Base-by-base conservation (phyloP, 2,113 vertebrate species). In the Carassius carassius region DNA sequence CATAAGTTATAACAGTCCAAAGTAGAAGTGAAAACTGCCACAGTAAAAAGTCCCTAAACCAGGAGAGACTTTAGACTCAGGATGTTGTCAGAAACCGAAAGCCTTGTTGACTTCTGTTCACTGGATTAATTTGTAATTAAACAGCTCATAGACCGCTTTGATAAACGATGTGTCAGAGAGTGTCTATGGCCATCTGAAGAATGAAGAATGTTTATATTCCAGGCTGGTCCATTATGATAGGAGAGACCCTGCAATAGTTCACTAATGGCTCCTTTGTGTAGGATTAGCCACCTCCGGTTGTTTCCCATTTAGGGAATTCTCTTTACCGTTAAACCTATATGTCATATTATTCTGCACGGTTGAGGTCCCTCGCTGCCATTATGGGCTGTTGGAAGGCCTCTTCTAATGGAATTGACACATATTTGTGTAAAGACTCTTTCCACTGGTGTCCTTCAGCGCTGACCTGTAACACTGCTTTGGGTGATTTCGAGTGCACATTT, bases 381-480 rank as follows among this genome's bases (percentile, higher is more conserved):
- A 81, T 74, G 60, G 19, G 63, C 9, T 69, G 47, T 54, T 69
- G 10, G 23, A 63, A 25, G 86, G 23, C 41, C n/a, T 63, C 12
- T 77, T 56, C 21, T 41, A 60, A 65, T 69, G 78, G 12, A 72
- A 44, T 51, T 69, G 79, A 77, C 51, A 58, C 76, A 77, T 60
- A 60, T 54, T 56, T 83, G 47, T 32, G 35, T 85, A 49, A 84
- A 70, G 72, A 32, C 72, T 60, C 35, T 65, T 67, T 78, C 32
- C 16, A 74, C 47, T 58, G 74, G 23, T 83, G 70, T 32, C 74
- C 74, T 82, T 86, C 41, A 84, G 25, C 74, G 65, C 70, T 88
- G 87, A 88, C 80, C 84, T 83, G 84, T 89, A 60, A 86, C 62
- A 72, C 63, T 16, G n/a, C 72, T 67, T 63, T 5, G 80, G 83